phyloP scores from a whole-genome alignment of 2,113 vertebrate species.

The Oncorhynchus clarkii region DNA sequence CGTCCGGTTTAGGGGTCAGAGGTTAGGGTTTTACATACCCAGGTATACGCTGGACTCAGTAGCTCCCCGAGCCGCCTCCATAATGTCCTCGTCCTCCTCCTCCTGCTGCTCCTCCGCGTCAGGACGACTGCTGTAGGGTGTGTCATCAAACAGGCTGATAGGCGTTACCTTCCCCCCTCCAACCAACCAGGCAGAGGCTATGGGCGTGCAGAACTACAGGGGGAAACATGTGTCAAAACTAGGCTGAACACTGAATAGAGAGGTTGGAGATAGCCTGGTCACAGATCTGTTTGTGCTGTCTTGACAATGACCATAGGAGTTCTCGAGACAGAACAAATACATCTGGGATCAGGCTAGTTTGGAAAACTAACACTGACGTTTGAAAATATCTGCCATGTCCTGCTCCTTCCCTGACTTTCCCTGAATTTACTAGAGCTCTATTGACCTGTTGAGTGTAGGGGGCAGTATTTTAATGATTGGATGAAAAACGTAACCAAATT shows the following conservation, averaged over 20 bases:
- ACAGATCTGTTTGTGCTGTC: too few relatives aligned
- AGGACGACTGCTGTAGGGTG: slow-evolving; percentile 75
- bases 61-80: slow-evolving; percentile 81
- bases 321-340: too few relatives aligned
- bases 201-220: slow-evolving; percentile 91
- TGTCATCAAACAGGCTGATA: slow-evolving; percentile 94
- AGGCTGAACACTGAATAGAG: neutral
- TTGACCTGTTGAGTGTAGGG: too few relatives aligned
- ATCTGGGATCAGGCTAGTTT: too few relatives aligned
- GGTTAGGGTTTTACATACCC: slow-evolving; percentile 65
- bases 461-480: too few relatives aligned
- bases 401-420: too few relatives aligned
- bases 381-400: too few relatives aligned
- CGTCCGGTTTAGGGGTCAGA: too few relatives aligned
- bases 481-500: too few relatives aligned
- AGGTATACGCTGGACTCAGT: slow-evolving; percentile 93
- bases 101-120: slow-evolving; percentile 60
- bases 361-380: too few relatives aligned
- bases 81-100: slow-evolving; percentile 87
- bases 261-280: neutral
- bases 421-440: too few relatives aligned
- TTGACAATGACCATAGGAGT: too few relatives aligned
- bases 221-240: neutral
- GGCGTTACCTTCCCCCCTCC: slow-evolving; percentile 91
- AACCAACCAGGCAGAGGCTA: slow-evolving; percentile 95